Conservation (phyloP, 2,113 vertebrate genomes). For the Synodontis membranacea region DNA sequence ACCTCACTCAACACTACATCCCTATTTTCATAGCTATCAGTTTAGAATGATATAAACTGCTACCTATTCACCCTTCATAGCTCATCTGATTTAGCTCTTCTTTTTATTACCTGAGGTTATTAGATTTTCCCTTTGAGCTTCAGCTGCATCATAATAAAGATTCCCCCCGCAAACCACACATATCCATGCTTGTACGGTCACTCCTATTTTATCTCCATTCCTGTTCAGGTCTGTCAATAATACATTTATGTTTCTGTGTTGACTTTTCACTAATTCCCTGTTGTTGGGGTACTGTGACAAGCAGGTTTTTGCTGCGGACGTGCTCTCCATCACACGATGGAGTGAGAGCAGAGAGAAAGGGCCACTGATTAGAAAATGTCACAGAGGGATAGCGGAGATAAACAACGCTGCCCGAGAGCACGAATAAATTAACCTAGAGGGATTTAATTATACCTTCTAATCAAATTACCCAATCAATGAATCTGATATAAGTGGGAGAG, state of each 20-base stretch:
- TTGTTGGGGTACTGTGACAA: not conserved
- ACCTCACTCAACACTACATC: not conserved
- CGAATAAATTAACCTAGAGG: conserved; percentile 47
- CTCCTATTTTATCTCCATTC: not conserved
- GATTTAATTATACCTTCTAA: conserved; percentile 60
- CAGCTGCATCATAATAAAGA: not conserved
- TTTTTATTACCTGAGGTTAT: not conserved
- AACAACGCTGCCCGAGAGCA: conserved; percentile 44
- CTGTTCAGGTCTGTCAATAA: not conserved
- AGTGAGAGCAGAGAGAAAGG: not conserved
- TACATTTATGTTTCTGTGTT: not conserved
- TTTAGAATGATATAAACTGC: not conserved
- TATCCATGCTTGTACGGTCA: not conserved
- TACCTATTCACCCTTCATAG: not conserved
- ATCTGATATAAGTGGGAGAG: conserved; percentile 49
- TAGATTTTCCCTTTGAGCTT: not conserved
- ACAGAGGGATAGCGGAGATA: conserved; percentile 24
- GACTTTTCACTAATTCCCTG: not conserved
- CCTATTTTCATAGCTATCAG: not conserved
- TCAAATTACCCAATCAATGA: conserved; percentile 54
- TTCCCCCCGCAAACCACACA: too few species aligned
- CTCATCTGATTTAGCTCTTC: not conserved
- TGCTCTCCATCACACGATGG: not conserved
- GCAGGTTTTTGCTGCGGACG: too few species aligned
- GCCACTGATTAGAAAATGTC: conserved; percentile 38